Evolutionary conservation across 2,888 invertebrate species (phyloP).

Genomic region (Drosophila ustulata): DNA sequence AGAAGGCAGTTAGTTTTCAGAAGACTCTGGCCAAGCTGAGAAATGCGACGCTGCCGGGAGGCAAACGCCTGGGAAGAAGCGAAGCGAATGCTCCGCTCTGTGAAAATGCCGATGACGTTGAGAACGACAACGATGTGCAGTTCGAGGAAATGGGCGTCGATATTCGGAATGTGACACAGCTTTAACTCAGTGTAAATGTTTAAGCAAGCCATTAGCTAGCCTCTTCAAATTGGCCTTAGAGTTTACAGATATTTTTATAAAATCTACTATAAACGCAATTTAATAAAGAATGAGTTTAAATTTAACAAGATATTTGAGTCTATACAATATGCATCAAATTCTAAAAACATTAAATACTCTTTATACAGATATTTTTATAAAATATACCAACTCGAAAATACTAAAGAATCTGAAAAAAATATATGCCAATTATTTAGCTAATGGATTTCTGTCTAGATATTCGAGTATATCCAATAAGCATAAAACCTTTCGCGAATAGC

Average conservation of each 20-base stretch:
- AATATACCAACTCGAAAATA: no score
- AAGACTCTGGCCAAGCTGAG: slow-evolving; percentile 37
- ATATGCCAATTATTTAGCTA: no score
- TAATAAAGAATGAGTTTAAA: not conserved
- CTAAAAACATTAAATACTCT: not conserved
- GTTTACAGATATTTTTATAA: not conserved
- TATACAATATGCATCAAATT: not conserved
- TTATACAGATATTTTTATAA: no score
- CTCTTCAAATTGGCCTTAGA: not conserved
- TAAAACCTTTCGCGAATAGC: not conserved
- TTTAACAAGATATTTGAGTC: no score
- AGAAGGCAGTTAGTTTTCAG: slow-evolving; percentile 52
- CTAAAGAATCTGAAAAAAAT: no score
- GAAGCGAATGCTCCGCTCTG: slow-evolving; percentile 31
- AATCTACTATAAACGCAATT: not conserved
- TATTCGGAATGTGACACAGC: slow-evolving; percentile 39
- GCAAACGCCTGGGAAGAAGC: not conserved
- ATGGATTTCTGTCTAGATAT: no score
- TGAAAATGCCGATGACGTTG: slow-evolving; percentile 31
- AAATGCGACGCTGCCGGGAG: not conserved
- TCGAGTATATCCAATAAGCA: not conserved
- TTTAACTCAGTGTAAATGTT: slow-evolving; percentile 23
- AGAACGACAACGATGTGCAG: slow-evolving; percentile 26
- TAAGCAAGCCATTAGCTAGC: not conserved
- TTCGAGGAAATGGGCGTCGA: slow-evolving; percentile 60